phyloP scores from a whole-genome alignment of 2,888 invertebrate species.

The Aricia artaxerxes region DNA sequence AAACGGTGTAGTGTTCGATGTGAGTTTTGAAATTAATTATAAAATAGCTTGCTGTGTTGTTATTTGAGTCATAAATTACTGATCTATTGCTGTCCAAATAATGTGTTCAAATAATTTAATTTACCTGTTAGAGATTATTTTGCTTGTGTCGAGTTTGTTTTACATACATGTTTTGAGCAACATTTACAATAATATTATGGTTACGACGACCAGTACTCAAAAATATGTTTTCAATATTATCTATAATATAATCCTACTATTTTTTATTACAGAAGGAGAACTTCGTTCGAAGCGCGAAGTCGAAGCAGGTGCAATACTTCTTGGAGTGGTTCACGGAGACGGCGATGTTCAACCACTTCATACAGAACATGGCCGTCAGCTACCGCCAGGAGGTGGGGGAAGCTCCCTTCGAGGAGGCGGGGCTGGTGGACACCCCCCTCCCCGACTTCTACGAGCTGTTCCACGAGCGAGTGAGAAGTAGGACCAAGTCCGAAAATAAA shows the following conservation, averaged over 20 bases:
- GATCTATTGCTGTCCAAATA: too few species aligned
- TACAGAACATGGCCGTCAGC: constrained; percentile 74
- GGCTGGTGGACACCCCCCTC: constrained; percentile 64
- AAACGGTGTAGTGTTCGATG: constrained; percentile 66
- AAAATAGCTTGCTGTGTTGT: not conserved
- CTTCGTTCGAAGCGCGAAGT: constrained; percentile 83
- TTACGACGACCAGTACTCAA: not conserved
- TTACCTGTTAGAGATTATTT: too few species aligned
- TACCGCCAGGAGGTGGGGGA: constrained; percentile 39
- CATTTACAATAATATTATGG: too few species aligned
- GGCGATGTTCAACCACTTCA: constrained; percentile 90
- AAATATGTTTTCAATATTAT: not conserved
- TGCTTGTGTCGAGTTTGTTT: too few species aligned
- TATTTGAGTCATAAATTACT: not conserved
- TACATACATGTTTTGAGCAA: too few species aligned
- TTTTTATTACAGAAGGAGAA: constrained; percentile 83
- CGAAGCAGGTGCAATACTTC: constrained; percentile 86
- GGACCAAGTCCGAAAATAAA: constrained; percentile 46
- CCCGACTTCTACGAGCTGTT: constrained; percentile 71
- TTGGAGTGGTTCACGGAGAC: constrained; percentile 94
- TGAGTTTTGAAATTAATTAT: constrained; percentile 48
- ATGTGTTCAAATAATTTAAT: too few species aligned
- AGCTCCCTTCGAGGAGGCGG: constrained; percentile 38
- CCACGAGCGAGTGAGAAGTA: constrained; percentile 56
- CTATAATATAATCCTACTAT: constrained; percentile 9